Evolutionary conservation across 2,113 vertebrate species (phyloP), one percentile per base, ranked within the genome.

Genomic region (Chamaea fasciata): DNA sequence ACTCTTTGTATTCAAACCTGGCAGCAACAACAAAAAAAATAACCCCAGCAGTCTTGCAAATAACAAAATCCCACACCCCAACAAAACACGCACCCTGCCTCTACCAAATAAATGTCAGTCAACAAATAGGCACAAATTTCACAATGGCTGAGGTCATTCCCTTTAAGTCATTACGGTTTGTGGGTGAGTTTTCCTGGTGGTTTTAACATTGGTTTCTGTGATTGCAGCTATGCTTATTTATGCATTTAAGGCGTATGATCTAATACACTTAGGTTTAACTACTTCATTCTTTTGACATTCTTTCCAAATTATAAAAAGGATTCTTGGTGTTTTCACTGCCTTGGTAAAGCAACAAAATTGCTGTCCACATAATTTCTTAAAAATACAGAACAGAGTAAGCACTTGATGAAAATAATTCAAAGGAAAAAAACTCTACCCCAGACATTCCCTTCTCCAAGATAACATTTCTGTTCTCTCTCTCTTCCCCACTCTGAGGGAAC

Each of bases 231-330:
- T 92, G 97, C 97, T 97, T 97, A 98, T 97, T 97, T 97, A 97
- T 97, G 97, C 94, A 97, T 98, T 97, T 98, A 95, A 95, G 95
- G 91, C 96, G 15, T 96, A 98, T 97, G 97, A 98, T 95, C 96
- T 98, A 98, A 98, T 96, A 83, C 94, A 92, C 92, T 97, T 97
- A 96, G 97, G 96, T 98, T 97, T 98, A 98, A 97, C 97, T 97
- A 95, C 93, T 97, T 96, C 96, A 97, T 97, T 97, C 93, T 92
- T 97, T 95, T 94, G 96, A 97, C 97, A 97, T 98, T 97, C 97
- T 97, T 97, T 98, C 97, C 98, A 98, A 98, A 97, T 96, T 97
- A 97, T 97, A 98, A 94, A 93, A 97, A 97, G 96, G 96, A 98
- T 98, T 97, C 97, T 97, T 97, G 76, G 65, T 97, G 97, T 98